Conservation (phyloP, 2,888 invertebrate species). For the Pycnomerus fuliginosus region DNA sequence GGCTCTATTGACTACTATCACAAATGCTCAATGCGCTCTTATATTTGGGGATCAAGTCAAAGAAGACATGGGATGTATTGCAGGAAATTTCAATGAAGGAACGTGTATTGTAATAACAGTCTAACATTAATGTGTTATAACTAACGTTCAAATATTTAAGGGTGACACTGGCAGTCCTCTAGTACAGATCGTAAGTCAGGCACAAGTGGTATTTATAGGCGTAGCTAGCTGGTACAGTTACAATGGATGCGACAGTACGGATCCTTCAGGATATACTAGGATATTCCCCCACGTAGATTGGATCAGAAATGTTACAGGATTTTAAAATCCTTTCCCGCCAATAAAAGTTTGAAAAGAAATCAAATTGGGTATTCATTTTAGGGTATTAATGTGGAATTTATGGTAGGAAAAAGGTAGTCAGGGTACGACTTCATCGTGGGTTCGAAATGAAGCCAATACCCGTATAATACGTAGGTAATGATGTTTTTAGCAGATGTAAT, state of each 20-base stretch:
- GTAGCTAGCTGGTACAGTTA: slow-evolving; percentile 4
- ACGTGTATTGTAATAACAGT: slow-evolving; percentile 2
- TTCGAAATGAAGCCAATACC: too few species aligned
- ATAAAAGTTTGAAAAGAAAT: too few species aligned
- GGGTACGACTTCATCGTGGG: too few species aligned
- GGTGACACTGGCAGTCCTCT: slow-evolving; percentile 2
- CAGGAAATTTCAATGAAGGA: slow-evolving; percentile 6
- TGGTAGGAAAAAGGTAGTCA: too few species aligned
- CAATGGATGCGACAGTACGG: slow-evolving; percentile 5
- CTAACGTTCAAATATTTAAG: not conserved
- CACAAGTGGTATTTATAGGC: not conserved
- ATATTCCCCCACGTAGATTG: not conserved
- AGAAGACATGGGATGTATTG: slow-evolving; percentile 1
- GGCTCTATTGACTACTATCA: not conserved
- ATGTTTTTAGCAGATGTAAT: too few species aligned
- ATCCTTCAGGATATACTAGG: slow-evolving; percentile 2
- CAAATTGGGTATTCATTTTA: too few species aligned
- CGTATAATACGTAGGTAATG: too few species aligned
- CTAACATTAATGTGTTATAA: not conserved
- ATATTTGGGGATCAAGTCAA: slow-evolving; percentile 2
- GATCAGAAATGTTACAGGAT: not conserved
- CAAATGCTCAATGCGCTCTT: slow-evolving; percentile 2
- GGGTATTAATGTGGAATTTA: too few species aligned
- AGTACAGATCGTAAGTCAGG: not conserved
- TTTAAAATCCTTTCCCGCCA: too few species aligned